Percentiles rank a stretch among this genome's conserved stretches.
Evolutionary conservation across 2,888 invertebrate genomes (phyloP).

Genomic region (Meteorus colon): DNA sequence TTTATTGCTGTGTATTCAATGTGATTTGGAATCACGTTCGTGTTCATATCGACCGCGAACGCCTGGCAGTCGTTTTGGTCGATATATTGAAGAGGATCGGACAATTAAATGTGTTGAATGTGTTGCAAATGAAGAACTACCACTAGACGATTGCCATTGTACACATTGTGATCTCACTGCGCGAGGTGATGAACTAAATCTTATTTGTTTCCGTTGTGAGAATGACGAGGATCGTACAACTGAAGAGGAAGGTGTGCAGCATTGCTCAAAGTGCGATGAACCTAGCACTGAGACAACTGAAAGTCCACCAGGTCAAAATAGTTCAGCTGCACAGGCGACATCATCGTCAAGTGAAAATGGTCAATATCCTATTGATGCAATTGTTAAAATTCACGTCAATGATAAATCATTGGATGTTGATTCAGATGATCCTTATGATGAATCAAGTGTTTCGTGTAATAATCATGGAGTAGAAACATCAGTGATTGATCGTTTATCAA

Average conservation of each 20-base stretch:
- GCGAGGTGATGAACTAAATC: slow-evolving; percentile 63
- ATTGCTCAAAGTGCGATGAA: slow-evolving; percentile 62
- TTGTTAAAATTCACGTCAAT: slow-evolving; percentile 66
- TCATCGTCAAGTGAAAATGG: slow-evolving; percentile 61
- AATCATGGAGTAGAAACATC: slow-evolving; percentile 39
- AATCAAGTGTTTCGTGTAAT: slow-evolving; percentile 53
- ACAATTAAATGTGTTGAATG: slow-evolving; percentile 52
- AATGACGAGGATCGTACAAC: slow-evolving; percentile 54
- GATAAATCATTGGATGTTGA: slow-evolving; percentile 63
- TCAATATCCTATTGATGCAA: slow-evolving; percentile 63
- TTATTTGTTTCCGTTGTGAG: slow-evolving; percentile 70
- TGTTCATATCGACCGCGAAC: slow-evolving; percentile 67
- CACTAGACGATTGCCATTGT: slow-evolving; percentile 47
- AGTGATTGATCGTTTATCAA: slow-evolving; percentile 63
- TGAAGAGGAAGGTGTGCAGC: slow-evolving; percentile 48
- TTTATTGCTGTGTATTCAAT: slow-evolving; percentile 68
- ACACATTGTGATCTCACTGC: slow-evolving; percentile 63
- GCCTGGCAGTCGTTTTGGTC: slow-evolving; percentile 58
- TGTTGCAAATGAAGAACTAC: slow-evolving; percentile 11
- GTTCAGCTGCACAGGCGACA: slow-evolving; percentile 45
- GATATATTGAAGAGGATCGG: slow-evolving; percentile 60
- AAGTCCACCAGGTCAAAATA: slow-evolving; percentile 47
- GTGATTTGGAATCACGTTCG: slow-evolving; percentile 64
- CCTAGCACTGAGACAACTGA: slow-evolving; percentile 48
- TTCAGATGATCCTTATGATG: slow-evolving; percentile 62